These are phyloP conservation scores for Lota lota DNA, from an alignment of 2,113 vertebrate species.

Conservation along the genomic window DNA sequence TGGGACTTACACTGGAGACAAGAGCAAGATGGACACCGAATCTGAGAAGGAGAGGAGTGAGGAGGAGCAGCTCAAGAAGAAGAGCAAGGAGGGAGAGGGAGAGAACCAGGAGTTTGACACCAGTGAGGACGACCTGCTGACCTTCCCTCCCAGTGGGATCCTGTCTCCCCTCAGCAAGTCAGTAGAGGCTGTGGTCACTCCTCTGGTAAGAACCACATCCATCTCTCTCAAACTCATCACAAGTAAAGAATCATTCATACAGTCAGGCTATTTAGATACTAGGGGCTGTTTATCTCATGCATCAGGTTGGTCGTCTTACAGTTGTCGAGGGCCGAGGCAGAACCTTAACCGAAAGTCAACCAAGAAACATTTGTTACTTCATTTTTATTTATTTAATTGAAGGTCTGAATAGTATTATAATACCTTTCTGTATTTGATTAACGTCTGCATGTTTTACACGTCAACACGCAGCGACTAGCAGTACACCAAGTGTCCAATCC, in stretches of 20 bases:
- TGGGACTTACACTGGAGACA: constrained; percentile 20
- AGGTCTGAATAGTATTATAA: background rate
- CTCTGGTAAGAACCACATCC: constrained; percentile 62
- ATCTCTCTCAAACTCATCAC: background rate
- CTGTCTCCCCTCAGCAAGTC: constrained; percentile 78
- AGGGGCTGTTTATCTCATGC: too few species aligned
- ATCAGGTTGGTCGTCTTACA: too few species aligned
- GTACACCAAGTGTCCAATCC: constrained; percentile 34
- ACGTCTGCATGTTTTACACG: background rate
- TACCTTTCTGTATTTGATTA: background rate
- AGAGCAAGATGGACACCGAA: constrained; percentile 23
- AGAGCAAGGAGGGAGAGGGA: constrained; percentile 12
- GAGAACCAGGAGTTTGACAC: constrained; percentile 20
- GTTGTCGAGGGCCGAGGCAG: too few species aligned
- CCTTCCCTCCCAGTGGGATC: constrained; percentile 63
- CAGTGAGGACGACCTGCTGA: constrained; percentile 63
- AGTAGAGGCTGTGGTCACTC: constrained; percentile 73
- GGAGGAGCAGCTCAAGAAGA: constrained; percentile 5
- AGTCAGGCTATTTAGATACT: too few species aligned
- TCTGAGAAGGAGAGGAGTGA: constrained; percentile 27
- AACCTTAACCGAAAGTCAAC: too few species aligned
- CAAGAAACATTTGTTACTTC: too few species aligned
- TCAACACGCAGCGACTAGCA: constrained; percentile 49
- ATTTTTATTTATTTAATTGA: background rate
- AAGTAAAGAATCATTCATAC: too few species aligned